Percentiles rank a stretch among this genome's conserved stretches.
Evolutionary conservation across 2,888 invertebrate genomes (phyloP).

Genomic region (Microctonus hyperodae): DNA sequence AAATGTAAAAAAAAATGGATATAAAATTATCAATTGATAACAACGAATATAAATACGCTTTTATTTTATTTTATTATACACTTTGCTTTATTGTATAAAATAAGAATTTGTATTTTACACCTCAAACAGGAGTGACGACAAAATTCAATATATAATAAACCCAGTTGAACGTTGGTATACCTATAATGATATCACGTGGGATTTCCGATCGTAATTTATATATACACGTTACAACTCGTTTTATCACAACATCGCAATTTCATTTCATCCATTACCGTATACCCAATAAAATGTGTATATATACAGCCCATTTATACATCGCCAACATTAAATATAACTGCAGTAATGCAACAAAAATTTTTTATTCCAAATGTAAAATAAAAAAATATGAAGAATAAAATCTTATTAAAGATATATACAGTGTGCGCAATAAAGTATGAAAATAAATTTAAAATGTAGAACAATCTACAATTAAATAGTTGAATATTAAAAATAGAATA

Average conservation of each 20-base stretch:
- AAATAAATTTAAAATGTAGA: too few species aligned
- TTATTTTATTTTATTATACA: background rate
- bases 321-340: background rate
- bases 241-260: constrained; percentile 11
- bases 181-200: background rate
- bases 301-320: background rate
- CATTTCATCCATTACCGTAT: background rate
- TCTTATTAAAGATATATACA: too few species aligned
- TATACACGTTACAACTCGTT: background rate
- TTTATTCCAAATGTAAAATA: background rate
- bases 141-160: background rate
- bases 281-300: constrained; percentile 4
- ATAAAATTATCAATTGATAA: too few species aligned
- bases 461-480: too few species aligned
- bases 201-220: background rate
- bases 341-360: background rate
- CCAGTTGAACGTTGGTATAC: background rate
- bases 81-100: constrained; percentile 29
- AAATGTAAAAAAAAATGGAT: too few species aligned
- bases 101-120: constrained; percentile 47
- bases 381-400: too few species aligned
- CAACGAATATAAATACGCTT: too few species aligned
- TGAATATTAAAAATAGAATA: too few species aligned
- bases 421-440: too few species aligned
- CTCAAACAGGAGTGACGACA: background rate